Base-by-base conservation (phyloP, 2,888 invertebrate genomes). In the Leptarthrus brevirostris region DNA sequence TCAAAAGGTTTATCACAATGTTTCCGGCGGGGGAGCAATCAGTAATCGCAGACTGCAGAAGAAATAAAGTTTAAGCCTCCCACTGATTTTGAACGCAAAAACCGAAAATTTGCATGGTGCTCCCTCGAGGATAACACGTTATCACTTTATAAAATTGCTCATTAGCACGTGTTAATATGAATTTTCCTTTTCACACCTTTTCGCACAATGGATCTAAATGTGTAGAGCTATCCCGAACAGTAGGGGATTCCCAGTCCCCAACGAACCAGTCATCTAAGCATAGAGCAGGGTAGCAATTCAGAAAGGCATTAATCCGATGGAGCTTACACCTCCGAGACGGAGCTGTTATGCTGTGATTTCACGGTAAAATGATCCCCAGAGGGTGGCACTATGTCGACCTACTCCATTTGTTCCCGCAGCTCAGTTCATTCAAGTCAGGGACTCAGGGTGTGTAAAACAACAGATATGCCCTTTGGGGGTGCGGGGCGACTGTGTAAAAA, bases 71-170 rank as follows among this genome's bases (percentile, higher is more conserved):
- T 36, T 16, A 40, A 61, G 34, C 58, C 58, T 14, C 24, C 34
- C 3, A 1, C 24, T 26, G 26, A 22, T 22, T 20, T 12, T 20
- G 14, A 22, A 26, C 22, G 22, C 40, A 54, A 71, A 53, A 53
- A 36, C 54, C 26, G 26, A 54, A 54, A 71, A 71, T 40, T 71
- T 40, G 36, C 24, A 34, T 22, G 49, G 34, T 69, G 54, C 54
- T 71, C 70, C 70, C 77, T 72, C 77, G 77, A 69, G 69, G 77
- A 78, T 78, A 79, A 79, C 79, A 78, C 79, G 78, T 80, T 80
- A 80, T 80, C 80, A 80, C 80, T 80, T 80, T 78, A 80, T 77
- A 78, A 81, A 81, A 81, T 81, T 80, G 79, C 79, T 80, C 80
- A 72, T 72, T 72, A 72, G 47, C 18, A 58, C 30, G 47, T 72